Conservation (phyloP, 2,888 invertebrate genomes). For the Drosophila kanekoi region DNA sequence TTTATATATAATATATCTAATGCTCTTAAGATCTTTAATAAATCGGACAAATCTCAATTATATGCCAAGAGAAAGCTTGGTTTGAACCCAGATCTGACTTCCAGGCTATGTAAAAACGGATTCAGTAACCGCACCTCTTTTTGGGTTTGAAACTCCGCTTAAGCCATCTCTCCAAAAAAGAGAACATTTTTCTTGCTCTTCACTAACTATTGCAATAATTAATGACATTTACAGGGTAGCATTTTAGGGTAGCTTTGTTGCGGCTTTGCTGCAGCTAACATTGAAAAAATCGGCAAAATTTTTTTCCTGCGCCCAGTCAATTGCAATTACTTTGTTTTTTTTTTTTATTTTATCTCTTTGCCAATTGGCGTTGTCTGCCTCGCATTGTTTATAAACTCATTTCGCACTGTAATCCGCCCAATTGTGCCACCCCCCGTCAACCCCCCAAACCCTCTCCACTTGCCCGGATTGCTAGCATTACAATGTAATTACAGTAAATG, state of each 20-base stretch:
- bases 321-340: slow-evolving; percentile 79
- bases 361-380: slow-evolving; percentile 61
- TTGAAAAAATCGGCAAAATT: slow-evolving; percentile 10
- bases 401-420: slow-evolving; percentile 77
- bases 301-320: slow-evolving; percentile 54
- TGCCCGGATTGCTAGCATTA: slow-evolving; percentile 51
- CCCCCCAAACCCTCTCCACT: neutral
- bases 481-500: slow-evolving; percentile 77
- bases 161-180: no score
- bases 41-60: no score
- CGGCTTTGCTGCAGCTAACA: slow-evolving; percentile 11
- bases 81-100: no score
- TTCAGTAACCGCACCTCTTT: no score
- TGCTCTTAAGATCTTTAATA: no score
- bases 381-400: slow-evolving; percentile 78
- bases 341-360: slow-evolving; percentile 76
- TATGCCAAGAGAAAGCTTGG: no score
- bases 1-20: no score
- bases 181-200: no score
- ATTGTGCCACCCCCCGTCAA: slow-evolving; percentile 57
- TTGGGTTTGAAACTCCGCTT: no score
- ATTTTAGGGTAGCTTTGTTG: slow-evolving; percentile 22
- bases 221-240: neutral
- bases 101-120: no score
- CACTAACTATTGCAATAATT: neutral